These are phyloP conservation scores for Lateolabrax maculatus DNA, from an alignment of 2,797 vertebrate genomes.

Conservation along the genomic window DNA sequence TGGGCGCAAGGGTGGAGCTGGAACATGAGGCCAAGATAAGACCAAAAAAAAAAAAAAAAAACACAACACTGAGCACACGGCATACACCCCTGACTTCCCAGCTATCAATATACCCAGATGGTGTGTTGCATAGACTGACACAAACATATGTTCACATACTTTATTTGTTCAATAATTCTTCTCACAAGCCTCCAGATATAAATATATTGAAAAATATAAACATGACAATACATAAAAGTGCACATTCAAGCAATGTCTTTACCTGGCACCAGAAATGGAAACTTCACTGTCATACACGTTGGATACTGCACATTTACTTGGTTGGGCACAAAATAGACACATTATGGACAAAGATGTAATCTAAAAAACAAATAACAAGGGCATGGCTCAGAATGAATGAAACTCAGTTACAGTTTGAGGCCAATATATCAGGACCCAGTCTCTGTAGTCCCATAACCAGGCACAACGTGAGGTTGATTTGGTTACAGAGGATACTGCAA, in stretches of 20 bases:
- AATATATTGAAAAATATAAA: slow-evolving; percentile 80
- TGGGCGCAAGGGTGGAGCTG: slow-evolving; percentile 53
- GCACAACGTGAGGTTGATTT: slow-evolving; percentile 80
- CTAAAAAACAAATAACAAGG: slow-evolving; percentile 59
- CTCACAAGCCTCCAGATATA: slow-evolving; percentile 77
- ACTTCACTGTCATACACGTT: slow-evolving; percentile 57
- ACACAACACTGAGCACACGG: slow-evolving; percentile 12
- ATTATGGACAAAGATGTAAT: slow-evolving; percentile 42
- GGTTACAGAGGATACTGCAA: slow-evolving; percentile 73
- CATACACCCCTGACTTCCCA: neutral
- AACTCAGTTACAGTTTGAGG: slow-evolving; percentile 60
- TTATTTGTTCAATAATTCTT: slow-evolving; percentile 68
- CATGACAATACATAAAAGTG: slow-evolving; percentile 73
- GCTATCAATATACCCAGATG: slow-evolving; percentile 8
- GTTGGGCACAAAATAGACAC: slow-evolving; percentile 54
- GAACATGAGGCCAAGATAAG: slow-evolving; percentile 70
- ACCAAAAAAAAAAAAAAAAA: slow-evolving; percentile 27
- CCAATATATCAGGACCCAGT: slow-evolving; percentile 58
- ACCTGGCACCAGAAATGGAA: slow-evolving; percentile 60
- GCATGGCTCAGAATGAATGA: slow-evolving; percentile 68
- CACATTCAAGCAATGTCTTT: slow-evolving; percentile 73
- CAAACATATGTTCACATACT: slow-evolving; percentile 54
- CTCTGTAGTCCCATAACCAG: slow-evolving; percentile 74
- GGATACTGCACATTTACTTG: slow-evolving; percentile 67
- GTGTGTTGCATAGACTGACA: slow-evolving; percentile 49